Evolutionary conservation across 2,888 invertebrate genomes (phyloP), one percentile per base, ranked within the genome.

Genomic region (Aspidiotus destructor): DNA sequence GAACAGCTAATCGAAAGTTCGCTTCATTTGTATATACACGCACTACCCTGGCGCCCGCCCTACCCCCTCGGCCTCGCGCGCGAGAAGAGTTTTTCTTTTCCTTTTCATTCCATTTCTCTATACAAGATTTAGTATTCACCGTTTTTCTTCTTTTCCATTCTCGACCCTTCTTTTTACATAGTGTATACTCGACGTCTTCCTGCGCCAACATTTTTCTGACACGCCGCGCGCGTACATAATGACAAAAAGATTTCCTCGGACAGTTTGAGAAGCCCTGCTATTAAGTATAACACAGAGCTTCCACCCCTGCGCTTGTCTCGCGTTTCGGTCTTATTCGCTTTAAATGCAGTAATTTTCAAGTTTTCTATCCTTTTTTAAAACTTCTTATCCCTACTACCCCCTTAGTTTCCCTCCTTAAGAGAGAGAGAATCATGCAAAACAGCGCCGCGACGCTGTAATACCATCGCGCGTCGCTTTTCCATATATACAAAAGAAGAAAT

Each of bases 401-500:
- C n/a, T 42, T 58, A 17, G 16, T 58, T 58, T 58, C 55, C 42
- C 58, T 28, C 58, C 28, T 40, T 40, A 9, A 54, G 16, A n/a
- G 55, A 41, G 15, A 42, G 67, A 67, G 60, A 67, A 67, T 67
- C 67, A 67, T 67, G 67, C 67, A 67, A 67, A 67, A 67, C 67
- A 67, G 67, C 67, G 67, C 67, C 67, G 67, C 67, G 67, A 67
- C 67, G 67, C 67, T 67, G 48, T 67, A 67, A 67, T 67, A 67
- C 58, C 44, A 67, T 58, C 58, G 57, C 64, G 64, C 67, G 67
- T 67, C 67, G 67, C 57, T 65, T 57, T 65, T 58, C 65, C 44
- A 65, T 58, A 28, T 13, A 65, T 42, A 16, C 65, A 17, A 58
- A 42, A 65, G 16, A 65, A 61, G 61, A 61, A 65, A 55, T 55